Base-by-base conservation (phyloP, 2,113 vertebrate species). In the Balaeniceps rex region DNA sequence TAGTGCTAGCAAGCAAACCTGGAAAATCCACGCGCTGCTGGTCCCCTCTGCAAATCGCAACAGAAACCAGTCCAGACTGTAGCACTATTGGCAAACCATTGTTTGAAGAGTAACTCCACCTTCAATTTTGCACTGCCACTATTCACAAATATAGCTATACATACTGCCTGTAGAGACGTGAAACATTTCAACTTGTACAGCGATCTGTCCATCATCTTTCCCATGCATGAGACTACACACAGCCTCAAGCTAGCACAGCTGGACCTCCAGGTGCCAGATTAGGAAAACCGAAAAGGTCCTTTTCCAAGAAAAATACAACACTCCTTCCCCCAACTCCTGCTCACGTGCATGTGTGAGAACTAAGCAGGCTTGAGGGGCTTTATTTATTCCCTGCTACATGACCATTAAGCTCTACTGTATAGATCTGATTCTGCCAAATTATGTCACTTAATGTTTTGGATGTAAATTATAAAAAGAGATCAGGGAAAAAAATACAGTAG, bases 161-260 rank as follows among this genome's bases (percentile, higher is more conserved):
- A 47, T 79, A 70, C 4, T 49, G 76, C 82, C 94, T 68, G 83
- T 60, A 88, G 93, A 92, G 87, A 94, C 7, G 2, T 15, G 81
- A 65, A 91, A 52, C 14, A 34, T 69, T 92, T 88, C 42, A 58
- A 60, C 79, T 81, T 81, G 71, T 77, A 11, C 72, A n/a, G 84
- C 3, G 7, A 88, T 87, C 94, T 88, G 94, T 88, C 97, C 91
- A 78, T 95, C 91, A 95, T 86, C 94, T 26, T 78, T 42, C 83
- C 91, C 42, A 10, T 65, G 95, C 91, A 77, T 51, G 81, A 63
- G 93, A 70, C 87, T 94, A 29, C 84, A 76, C 96, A 88, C 72
- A 89, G 94, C 95, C 94, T 95, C 87, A 14, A 96, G 96, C 95
- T 80, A 94, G 85, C 94, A 92, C 97, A 97, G 94, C 97, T 96